Conservation (phyloP, 2,888 invertebrate species). For the Polylopha cassiicola region DNA sequence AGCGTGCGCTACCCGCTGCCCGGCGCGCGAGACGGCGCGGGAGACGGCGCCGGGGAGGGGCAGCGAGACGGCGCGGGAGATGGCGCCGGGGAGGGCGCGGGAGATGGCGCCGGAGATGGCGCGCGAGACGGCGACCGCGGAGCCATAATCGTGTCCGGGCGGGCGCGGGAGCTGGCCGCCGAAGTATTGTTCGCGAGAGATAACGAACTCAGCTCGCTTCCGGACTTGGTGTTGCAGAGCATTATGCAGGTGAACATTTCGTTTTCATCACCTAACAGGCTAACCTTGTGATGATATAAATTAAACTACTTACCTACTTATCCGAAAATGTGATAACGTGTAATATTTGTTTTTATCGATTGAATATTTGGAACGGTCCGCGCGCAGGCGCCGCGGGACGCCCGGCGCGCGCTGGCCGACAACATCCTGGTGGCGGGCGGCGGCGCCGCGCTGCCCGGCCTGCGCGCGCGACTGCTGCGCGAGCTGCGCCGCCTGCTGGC, state of each 20-base stretch:
- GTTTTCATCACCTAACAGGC: too few species aligned
- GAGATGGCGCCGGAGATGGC: constrained; percentile 86
- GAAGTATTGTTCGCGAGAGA: constrained; percentile 92
- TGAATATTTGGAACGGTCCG: too few species aligned
- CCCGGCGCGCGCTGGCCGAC: constrained; percentile 84
- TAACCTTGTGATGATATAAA: constrained; percentile 2
- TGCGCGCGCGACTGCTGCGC: constrained; percentile 85
- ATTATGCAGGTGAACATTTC: constrained; percentile 83
- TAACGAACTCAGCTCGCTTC: constrained; percentile 80
- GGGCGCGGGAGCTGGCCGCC: constrained; percentile 86
- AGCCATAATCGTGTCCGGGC: constrained; percentile 80
- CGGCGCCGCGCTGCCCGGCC: constrained; percentile 88
- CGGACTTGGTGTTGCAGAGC: constrained; percentile 90
- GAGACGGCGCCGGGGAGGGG: constrained; percentile 32
- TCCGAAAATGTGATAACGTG: too few species aligned
- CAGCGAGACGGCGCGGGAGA: constrained; percentile 82
- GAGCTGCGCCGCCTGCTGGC: constrained; percentile 85
- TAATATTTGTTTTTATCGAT: too few species aligned
- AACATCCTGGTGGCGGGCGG: constrained; percentile 94
- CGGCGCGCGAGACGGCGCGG: constrained; percentile 52
- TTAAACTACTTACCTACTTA: too few species aligned
- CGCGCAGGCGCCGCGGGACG: constrained; percentile 90
- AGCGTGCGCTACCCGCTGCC: constrained; percentile 82
- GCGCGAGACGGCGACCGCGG: constrained; percentile 82
- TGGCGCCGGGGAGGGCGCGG: constrained; percentile 79